A percentile compares a stretch with the other conserved stretches of the same genome.
phyloP scores from a whole-genome alignment of 2,113 vertebrate species.

The Semicossyphus pulcher region DNA sequence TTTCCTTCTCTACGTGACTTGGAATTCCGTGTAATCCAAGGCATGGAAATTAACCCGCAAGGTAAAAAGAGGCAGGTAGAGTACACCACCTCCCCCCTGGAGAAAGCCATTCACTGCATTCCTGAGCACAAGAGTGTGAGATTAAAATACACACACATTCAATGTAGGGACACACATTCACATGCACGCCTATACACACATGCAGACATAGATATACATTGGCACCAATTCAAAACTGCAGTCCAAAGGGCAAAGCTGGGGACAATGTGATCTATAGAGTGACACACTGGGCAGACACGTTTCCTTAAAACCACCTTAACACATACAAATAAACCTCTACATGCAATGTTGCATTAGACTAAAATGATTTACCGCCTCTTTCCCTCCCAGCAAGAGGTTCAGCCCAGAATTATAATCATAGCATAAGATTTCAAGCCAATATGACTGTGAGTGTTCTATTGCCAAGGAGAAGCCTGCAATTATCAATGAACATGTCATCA shows the following conservation, averaged over 20 bases:
- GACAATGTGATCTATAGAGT: background rate
- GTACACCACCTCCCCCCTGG: background rate
- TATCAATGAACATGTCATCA: constrained; percentile 50
- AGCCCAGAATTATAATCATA: constrained; percentile 54
- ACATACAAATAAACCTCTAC: background rate
- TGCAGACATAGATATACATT: constrained; percentile 7
- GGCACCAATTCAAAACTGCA: constrained; percentile 9
- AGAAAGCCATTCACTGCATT: constrained; percentile 53
- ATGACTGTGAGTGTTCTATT: constrained; percentile 9
- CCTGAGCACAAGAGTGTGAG: constrained; percentile 54
- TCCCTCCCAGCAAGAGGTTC: constrained; percentile 28
- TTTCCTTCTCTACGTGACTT: background rate
- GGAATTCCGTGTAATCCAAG: constrained; percentile 59
- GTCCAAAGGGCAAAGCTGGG: constrained; percentile 29
- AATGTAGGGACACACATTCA: constrained; percentile 21
- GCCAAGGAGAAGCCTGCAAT: constrained; percentile 49
- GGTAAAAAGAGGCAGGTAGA: constrained; percentile 53
- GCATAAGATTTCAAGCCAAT: constrained; percentile 42
- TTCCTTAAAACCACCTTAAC: background rate
- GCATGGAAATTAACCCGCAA: constrained; percentile 65
- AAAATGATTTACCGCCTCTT: constrained; percentile 26
- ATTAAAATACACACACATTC: constrained; percentile 55
- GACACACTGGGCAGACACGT: background rate
- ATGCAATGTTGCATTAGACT: constrained; percentile 21
- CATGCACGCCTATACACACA: constrained; percentile 21